Conservation (phyloP, 23 tunicate genomes). For the Pegea sp. region DNA sequence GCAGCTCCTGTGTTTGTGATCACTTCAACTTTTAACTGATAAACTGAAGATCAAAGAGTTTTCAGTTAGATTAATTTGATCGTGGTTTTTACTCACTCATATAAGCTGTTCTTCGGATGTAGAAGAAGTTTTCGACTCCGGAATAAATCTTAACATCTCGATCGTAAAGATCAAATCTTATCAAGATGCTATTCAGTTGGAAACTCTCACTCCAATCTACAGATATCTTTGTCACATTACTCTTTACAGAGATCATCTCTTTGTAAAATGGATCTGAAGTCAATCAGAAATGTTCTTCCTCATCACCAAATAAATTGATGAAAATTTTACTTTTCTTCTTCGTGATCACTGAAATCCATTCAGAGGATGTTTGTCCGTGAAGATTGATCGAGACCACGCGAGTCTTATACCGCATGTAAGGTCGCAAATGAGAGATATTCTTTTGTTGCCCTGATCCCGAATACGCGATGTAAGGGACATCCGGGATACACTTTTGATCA, state of each 20-base stretch:
- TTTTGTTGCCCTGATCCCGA: constrained; percentile 13
- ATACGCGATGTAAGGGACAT: constrained; percentile 20
- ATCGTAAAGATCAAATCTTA: constrained; percentile 40
- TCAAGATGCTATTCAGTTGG: constrained; percentile 38
- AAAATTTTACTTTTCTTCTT: constrained; percentile 18
- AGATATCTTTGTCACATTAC: constrained; percentile 38
- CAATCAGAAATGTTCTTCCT: neutral
- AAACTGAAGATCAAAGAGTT: constrained; percentile 20
- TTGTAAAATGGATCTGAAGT: constrained; percentile 39
- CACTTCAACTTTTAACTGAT: constrained; percentile 34
- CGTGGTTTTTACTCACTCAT: constrained; percentile 13
- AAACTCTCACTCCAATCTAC: constrained; percentile 36
- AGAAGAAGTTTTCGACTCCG: constrained; percentile 13
- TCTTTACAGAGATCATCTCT: constrained; percentile 8
- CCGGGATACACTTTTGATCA: constrained; percentile 31
- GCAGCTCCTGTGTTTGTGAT: constrained; percentile 38
- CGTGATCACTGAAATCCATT: constrained; percentile 39
- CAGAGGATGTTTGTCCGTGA: constrained; percentile 44
- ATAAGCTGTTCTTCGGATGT: constrained; percentile 20
- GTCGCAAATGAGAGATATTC: constrained; percentile 10
- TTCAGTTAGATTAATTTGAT: neutral
- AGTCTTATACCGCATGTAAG: constrained; percentile 49
- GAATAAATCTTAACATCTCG: constrained; percentile 10
- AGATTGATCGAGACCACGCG: constrained; percentile 49
- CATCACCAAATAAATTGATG: neutral